Evolutionary conservation across 53 echinoderm and acorn worm genomes (phyloP).

Genomic region (Stichopus horrens): DNA sequence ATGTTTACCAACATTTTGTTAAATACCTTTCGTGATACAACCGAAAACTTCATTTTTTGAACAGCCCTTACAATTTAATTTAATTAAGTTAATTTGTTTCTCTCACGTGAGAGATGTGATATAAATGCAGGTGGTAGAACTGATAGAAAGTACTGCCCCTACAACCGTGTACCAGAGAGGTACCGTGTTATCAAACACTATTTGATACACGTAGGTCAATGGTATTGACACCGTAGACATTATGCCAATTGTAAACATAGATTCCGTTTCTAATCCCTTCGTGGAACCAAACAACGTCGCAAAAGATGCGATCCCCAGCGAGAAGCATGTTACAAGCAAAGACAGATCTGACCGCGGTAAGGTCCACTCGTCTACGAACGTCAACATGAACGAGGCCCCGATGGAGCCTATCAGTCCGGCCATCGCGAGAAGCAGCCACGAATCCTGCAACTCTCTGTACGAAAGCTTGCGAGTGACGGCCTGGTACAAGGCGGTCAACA

Average conservation of each 20-base stretch:
- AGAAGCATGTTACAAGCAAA: neutral
- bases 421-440: conserved; percentile 7
- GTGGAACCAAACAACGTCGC: conserved; percentile 7
- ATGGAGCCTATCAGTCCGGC: neutral
- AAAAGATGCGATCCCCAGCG: conserved; percentile 3
- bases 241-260: conserved; percentile 32
- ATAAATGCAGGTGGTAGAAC: conserved; percentile 6
- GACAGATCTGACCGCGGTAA: neutral
- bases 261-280: conserved; percentile 33
- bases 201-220: conserved; percentile 24
- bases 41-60: too few species aligned
- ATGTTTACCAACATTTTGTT: too few species aligned
- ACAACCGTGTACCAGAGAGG: conserved; percentile 27
- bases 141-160: conserved; percentile 8
- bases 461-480: conserved; percentile 28
- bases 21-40: too few species aligned
- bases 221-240: conserved; percentile 24
- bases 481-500: conserved; percentile 17
- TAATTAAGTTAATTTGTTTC: neutral
- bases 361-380: neutral
- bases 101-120: conserved; percentile 5
- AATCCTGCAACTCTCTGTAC: neutral
- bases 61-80: too few species aligned
- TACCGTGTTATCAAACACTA: neutral
- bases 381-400: neutral